Evolutionary conservation across 2,113 vertebrate species (phyloP).

Genomic region (Pterocles burchelli): DNA sequence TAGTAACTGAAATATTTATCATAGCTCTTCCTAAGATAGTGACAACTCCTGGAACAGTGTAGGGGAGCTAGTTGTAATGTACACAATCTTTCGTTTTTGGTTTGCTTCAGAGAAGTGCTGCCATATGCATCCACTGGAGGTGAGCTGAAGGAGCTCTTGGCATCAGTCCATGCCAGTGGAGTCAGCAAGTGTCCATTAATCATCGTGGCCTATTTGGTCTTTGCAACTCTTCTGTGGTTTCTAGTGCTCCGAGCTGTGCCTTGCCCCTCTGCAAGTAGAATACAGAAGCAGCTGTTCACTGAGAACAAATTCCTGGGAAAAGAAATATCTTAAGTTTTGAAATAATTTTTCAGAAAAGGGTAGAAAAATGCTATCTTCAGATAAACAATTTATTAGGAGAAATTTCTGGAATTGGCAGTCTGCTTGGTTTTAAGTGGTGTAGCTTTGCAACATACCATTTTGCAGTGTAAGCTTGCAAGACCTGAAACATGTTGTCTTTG

Average conservation of each 20-base stretch:
- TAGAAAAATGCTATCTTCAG: neutral
- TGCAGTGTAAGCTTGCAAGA: neutral
- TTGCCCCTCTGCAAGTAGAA: neutral
- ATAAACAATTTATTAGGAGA: neutral
- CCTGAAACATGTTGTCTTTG: constrained; percentile 31
- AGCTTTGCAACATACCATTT: constrained; percentile 1
- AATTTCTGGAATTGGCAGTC: neutral
- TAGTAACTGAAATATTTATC: neutral
- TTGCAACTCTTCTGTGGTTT: neutral
- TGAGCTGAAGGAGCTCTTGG: constrained; percentile 4
- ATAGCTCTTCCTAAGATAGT: neutral
- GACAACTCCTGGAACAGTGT: neutral
- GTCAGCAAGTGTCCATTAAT: constrained; percentile 16
- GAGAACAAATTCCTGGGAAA: neutral
- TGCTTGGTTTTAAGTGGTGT: neutral
- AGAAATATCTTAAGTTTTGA: neutral
- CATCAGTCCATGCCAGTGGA: neutral
- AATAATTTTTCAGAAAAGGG: neutral
- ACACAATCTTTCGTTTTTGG: neutral
- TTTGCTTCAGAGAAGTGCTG: neutral
- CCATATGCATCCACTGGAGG: neutral
- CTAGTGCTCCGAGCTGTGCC: neutral
- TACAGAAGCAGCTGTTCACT: neutral
- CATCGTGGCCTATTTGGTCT: neutral
- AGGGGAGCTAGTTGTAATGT: neutral